Base-by-base conservation (phyloP, 92 coral and sea anemone species). In the Porites divaricata region DNA sequence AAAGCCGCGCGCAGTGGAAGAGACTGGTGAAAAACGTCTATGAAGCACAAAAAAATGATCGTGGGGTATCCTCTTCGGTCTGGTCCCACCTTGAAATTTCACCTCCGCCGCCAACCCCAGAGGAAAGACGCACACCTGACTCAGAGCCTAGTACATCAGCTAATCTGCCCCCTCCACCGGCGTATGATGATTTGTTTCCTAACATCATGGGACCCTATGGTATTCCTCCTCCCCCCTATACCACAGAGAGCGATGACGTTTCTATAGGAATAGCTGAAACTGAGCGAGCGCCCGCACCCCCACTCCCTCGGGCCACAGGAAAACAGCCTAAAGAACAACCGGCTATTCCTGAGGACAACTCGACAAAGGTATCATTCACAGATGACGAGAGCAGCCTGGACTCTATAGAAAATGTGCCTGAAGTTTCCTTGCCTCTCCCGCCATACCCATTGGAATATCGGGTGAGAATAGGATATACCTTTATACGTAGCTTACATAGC, bases 171-270 rank as follows among this genome's bases (percentile, higher is more conserved):
- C 98, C 94, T 26, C 98, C 95, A 3, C 98, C 98, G 0, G 50
- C 93, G 17, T 94, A 94, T 71, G 92, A 92, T 72, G 98, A 94
- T 49, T 89, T 94, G 61, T 94, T 94, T 77, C 98, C 98, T 24
- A 88, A 94, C 88, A 94, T 94, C 53, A 92, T 89, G 90, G 90
- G 88, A 52, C 90, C 95, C 23, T 84, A 84, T n/a, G 95, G 84
- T 69, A 86, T 84, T n/a, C 91, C 83, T 25, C 90, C 95, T 9
- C 91, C 91, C 9, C 92, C 95, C 49, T 85, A 75, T 45, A 35
- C 75, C 24, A 64, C 45, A 12, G 70, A 57, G 8, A 21, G 70
- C 15, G 70, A 59, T 48, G 66, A 79, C 28, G 84, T 67, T 19
- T 49, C 51, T 61, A 58, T 70, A 61, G 78, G 61, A 4, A 10